Conservation (phyloP, 1,140 invertebrate genomes). For the Cherax quadricarinatus region DNA sequence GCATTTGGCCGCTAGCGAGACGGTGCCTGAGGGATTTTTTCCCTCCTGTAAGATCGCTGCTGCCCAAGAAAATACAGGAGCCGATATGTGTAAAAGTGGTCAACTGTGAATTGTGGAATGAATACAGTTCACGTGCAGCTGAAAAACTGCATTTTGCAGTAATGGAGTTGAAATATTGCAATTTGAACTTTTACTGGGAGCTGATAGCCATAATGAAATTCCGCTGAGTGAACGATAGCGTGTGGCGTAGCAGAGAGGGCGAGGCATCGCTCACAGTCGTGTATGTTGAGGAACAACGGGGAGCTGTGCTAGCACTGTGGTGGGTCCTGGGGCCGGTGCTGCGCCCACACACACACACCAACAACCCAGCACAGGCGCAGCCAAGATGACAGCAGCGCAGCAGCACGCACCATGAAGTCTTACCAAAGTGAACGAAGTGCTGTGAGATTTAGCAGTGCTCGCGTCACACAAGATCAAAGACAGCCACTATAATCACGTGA, state of each 20-base stretch:
- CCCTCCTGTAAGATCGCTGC: not conserved
- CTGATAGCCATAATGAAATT: slow-evolving; percentile 65
- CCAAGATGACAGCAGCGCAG: not conserved
- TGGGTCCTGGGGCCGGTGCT: not conserved
- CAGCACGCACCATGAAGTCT: not conserved
- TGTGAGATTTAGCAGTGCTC: not conserved
- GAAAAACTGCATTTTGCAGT: slow-evolving; percentile 67
- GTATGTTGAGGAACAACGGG: not conserved
- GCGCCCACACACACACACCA: not conserved
- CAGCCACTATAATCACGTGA: slow-evolving; percentile 53
- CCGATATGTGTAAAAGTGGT: slow-evolving; percentile 19
- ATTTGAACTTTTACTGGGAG: slow-evolving; percentile 67
- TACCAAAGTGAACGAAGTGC: slow-evolving; percentile 23
- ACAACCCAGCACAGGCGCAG: not conserved
- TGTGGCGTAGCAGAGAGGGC: slow-evolving; percentile 2
- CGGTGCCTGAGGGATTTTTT: slow-evolving; percentile 28
- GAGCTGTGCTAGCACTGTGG: not conserved
- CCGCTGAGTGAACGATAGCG: slow-evolving; percentile 49
- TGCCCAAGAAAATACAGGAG: not conserved
- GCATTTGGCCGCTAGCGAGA: slow-evolving; percentile 56
- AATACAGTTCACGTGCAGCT: slow-evolving; percentile 53
- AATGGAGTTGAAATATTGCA: slow-evolving; percentile 69
- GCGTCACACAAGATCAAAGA: slow-evolving; percentile 56
- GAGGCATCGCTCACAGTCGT: not conserved
- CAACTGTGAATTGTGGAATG: slow-evolving; percentile 49